Evolutionary conservation across 2,113 vertebrate genomes (phyloP).

Genomic region (Phyllostomus discolor): DNA sequence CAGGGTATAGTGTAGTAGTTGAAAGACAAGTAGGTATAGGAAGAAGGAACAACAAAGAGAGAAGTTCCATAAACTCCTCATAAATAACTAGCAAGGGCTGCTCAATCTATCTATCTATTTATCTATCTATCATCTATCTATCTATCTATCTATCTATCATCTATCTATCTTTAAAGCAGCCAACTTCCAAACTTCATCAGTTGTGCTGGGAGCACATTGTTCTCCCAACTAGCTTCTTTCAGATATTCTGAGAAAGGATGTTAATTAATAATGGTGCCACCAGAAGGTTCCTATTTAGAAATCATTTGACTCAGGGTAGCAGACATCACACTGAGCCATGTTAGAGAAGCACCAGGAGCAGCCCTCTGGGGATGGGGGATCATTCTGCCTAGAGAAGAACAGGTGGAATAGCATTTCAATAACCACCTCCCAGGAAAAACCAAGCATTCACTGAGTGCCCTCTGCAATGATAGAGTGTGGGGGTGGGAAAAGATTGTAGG

Average conservation of each 20-base stretch:
- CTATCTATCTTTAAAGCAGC: neutral
- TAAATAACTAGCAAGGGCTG: neutral
- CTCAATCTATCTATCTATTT: neutral
- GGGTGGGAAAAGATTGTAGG: neutral
- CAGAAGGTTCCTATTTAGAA: slow-evolving; percentile 54
- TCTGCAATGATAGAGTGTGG: neutral
- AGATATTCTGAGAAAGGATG: slow-evolving; percentile 45
- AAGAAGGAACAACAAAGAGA: neutral
- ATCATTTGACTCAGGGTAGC: slow-evolving; percentile 5
- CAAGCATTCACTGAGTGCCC: neutral
- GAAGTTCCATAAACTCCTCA: neutral
- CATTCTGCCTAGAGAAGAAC: neutral
- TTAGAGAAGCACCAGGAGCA: neutral
- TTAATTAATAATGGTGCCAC: slow-evolving; percentile 32
- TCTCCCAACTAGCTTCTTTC: slow-evolving; percentile 36
- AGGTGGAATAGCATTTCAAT: neutral
- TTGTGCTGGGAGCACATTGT: slow-evolving; percentile 8
- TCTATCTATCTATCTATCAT: neutral
- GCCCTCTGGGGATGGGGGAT: neutral
- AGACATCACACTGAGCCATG: neutral
- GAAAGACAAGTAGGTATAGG: neutral
- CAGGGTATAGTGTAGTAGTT: neutral
- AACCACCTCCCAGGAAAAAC: neutral
- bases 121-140: neutral
- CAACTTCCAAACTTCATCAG: slow-evolving; percentile 14